Conservation (phyloP, 1,140 invertebrate genomes). For the Harpegnathos saltator region DNA sequence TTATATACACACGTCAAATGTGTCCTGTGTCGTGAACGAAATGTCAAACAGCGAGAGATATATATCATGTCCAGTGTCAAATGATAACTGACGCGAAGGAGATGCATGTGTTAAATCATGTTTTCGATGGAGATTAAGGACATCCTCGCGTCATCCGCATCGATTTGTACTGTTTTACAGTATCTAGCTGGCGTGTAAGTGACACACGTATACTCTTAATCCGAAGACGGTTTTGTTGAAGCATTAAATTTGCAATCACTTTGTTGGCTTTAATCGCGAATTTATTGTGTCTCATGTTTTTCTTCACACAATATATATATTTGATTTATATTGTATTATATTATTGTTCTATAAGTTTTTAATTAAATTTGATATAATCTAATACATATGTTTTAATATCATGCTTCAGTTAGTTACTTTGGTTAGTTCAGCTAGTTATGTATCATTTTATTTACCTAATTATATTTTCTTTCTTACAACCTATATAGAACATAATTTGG, state of each 20-base stretch:
- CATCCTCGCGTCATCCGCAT: slow-evolving; percentile 87
- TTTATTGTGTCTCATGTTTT: neutral
- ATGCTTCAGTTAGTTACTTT: too few relatives aligned
- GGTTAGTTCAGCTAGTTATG: too few relatives aligned
- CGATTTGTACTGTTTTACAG: slow-evolving; percentile 89
- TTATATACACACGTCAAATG: too few relatives aligned
- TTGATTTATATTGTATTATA: slow-evolving; percentile 50
- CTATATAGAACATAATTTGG: neutral
- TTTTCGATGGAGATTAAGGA: slow-evolving; percentile 56
- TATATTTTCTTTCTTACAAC: neutral
- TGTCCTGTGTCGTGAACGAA: too few relatives aligned
- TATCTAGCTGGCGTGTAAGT: slow-evolving; percentile 90
- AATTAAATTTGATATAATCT: too few relatives aligned
- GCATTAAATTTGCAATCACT: too few relatives aligned
- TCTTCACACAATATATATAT: neutral
- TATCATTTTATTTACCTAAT: neutral
- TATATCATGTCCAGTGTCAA: neutral
- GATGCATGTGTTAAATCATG: slow-evolving; percentile 60
- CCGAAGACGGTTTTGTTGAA: too few relatives aligned
- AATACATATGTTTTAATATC: too few relatives aligned
- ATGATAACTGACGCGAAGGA: neutral
- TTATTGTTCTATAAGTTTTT: neutral
- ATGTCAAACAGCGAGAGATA: too few relatives aligned
- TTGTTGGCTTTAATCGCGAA: neutral
- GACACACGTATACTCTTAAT: neutral